Percentiles rank a stretch among this genome's conserved stretches.
phyloP scores from a whole-genome alignment of 2,888 invertebrate species.

The Oxytorus armatus region DNA sequence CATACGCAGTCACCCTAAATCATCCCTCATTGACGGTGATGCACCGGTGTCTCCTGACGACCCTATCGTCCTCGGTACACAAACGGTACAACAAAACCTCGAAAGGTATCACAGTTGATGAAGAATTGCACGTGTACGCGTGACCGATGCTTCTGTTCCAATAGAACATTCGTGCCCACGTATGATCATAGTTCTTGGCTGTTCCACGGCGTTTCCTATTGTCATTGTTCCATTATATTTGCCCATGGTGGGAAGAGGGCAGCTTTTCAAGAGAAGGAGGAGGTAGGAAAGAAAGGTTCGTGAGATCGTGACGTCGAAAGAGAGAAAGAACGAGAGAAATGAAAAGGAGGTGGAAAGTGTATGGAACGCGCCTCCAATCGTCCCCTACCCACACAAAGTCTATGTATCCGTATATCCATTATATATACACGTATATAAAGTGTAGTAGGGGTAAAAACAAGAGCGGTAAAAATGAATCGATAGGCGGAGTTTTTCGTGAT shows the following conservation, averaged over 20 bases:
- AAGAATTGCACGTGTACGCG: too few relatives aligned
- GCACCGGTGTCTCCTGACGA: too few relatives aligned
- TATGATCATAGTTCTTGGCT: constrained; percentile 7
- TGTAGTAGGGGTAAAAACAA: constrained; percentile 37
- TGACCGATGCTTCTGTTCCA: too few relatives aligned
- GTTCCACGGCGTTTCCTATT: constrained; percentile 20
- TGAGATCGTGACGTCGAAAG: constrained; percentile 24
- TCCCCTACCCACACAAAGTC: constrained; percentile 18
- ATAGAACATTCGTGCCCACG: not conserved
- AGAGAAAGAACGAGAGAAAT: constrained; percentile 48
- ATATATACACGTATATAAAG: constrained; percentile 9
- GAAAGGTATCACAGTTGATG: too few relatives aligned
- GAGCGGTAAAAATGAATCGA: constrained; percentile 84
- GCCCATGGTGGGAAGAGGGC: constrained; percentile 8
- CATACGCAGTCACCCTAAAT: too few relatives aligned
- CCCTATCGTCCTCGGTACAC: too few relatives aligned
- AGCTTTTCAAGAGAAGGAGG: constrained; percentile 26
- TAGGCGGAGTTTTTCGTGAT: constrained; percentile 84
- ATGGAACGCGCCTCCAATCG: not conserved
- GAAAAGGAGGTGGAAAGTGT: constrained; percentile 30
- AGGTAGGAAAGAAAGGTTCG: constrained; percentile 54
- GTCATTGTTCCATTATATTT: not conserved
- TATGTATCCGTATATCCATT: constrained; percentile 10
- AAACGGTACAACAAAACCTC: too few relatives aligned
- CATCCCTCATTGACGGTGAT: too few relatives aligned